Base-by-base conservation (phyloP, 2,113 vertebrate genomes). In the Coracopsis vasa region DNA sequence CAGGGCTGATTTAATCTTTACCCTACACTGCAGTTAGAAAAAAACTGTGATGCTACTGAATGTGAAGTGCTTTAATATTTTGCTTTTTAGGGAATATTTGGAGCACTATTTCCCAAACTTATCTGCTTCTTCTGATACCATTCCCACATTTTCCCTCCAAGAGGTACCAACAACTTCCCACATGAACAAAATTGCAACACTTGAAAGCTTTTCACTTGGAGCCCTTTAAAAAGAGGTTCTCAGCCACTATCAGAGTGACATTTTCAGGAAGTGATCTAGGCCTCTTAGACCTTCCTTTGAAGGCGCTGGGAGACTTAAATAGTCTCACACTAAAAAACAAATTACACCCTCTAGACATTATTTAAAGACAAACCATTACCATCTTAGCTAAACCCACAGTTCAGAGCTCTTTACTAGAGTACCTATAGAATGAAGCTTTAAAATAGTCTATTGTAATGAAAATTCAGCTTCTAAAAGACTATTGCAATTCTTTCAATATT, bases 391-490 rank as follows among this genome's bases (percentile, higher is more conserved):
- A 90, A 73, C 56, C 16, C 41, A 67, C 53, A 83, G 84, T 74
- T 92, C 77, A 53, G 47, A 80, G 5, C 23, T 86, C 47, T 86
- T 90, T 90, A 83, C 61, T 88, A 71, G 27, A 86, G 8, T 54
- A 83, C 54, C 41, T 79, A 71, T 16, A 94, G 65, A 92, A 79
- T 17, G 39, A 93, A 92, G 61, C 65, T 90, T 73, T 85, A 81
- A 85, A 90, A 56, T 60, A 93, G 44, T 45, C 44, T 74, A 78
- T 23, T 64, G 45, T 87, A 89, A 90, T 54, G 87, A 91, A 95
- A 97, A 94, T 65, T 80, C 62, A 90, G 27, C 20, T 89, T 94
- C 83, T 69, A 61, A 74, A 94, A 87, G 65, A 81, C 78, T 62
- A 60, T 29, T 94, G 80, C 7, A 60, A 70, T 95, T 73, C 93